A percentile compares a stretch with the other conserved stretches of the same genome.
Evolutionary conservation across 2,113 vertebrate species (phyloP).

Genomic region (Pagrus major): DNA sequence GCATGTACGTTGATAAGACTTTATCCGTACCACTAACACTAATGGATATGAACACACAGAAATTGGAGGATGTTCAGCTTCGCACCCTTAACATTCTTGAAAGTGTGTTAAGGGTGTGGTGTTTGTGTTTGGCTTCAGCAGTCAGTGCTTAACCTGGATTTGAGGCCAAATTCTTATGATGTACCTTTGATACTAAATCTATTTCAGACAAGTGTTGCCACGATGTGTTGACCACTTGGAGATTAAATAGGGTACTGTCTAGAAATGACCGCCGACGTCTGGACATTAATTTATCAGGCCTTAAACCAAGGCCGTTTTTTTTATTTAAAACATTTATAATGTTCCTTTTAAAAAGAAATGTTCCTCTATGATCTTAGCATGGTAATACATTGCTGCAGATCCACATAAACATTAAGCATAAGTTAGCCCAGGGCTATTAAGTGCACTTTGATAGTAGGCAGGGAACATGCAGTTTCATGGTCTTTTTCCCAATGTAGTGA

Average conservation of each 20-base stretch:
- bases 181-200: background rate
- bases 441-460: background rate
- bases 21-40: too few relatives aligned
- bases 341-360: background rate
- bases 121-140: background rate
- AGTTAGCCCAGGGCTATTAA: too few relatives aligned
- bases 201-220: too few relatives aligned
- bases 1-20: background rate
- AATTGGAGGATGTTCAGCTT: background rate
- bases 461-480: background rate
- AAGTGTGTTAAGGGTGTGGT: too few relatives aligned
- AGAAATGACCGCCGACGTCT: background rate
- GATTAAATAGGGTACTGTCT: background rate
- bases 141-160: background rate
- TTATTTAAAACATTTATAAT: background rate
- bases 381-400: background rate
- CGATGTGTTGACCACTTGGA: too few relatives aligned
- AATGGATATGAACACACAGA: background rate
- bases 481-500: background rate
- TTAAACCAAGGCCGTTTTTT: background rate
- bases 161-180: background rate
- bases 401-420: background rate
- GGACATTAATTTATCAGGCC: background rate
- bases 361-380: background rate
- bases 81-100: too few relatives aligned